Base-by-base conservation (phyloP, 2,797 vertebrate genomes). In the Cyclopterus lumpus region DNA sequence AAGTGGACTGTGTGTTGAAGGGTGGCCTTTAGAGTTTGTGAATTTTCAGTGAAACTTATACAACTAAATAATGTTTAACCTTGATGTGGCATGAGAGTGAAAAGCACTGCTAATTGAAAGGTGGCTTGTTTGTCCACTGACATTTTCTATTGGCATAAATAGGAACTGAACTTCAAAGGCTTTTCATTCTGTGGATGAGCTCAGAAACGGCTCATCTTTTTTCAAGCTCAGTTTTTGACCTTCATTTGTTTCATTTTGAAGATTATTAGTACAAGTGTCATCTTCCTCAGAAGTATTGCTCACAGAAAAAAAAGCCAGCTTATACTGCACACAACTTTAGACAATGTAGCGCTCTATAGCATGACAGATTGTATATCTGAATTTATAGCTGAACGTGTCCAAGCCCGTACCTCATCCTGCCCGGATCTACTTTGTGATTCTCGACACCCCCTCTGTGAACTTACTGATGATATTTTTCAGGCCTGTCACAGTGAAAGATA, bases 331-430 rank as follows among this genome's bases (percentile, higher is more conserved):
- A 40, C 46, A 8, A 16, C 67, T 60, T 59, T n/a, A 44, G 4
- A 68, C 71, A 57, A 63, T 14, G 51, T n/a, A 32, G 24, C 60
- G 42, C 53, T 67, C 24, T 22, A 24, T 34, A 11, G n/a, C 64
- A 53, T 30, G 51, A 73, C 66, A 44, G 36, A 55, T 67, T 61
- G 54, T 20, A 20, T 68, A 65, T 67, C 20, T 67, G 57, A 46
- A 84, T 78, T 81, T 81, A 78, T 42, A 34, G 70, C 34, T 3
- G 4, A 61, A 58, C 10, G 18, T 40, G 20, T 80, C 22, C 0
- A 9, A 44, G 32, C 22, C 67, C 26, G 28, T 20, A 20, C 30
- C 59, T 77, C 53, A 44, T 7, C 12, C 62, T 71, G 68, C 68
- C 30, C 6, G 1, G 55, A 70, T 81, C 73, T 48, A 55, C 65